Evolutionary conservation across 2,888 invertebrate genomes (phyloP), one percentile per base, ranked within the genome.

Genomic region (Eristalis tenax): DNA sequence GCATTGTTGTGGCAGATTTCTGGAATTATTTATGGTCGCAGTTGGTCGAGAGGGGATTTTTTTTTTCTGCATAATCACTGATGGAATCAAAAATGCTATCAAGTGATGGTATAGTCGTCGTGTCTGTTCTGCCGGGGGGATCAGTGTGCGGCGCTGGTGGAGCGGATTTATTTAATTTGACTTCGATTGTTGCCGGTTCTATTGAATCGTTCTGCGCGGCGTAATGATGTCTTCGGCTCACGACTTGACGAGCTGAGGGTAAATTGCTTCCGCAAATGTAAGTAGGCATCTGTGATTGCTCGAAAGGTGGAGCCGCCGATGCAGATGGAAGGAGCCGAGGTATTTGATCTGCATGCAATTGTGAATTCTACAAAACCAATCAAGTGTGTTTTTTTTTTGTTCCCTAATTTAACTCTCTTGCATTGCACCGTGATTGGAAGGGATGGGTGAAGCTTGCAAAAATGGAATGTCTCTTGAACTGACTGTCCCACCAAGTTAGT

Each of bases 41-140:
- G 74, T 74, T 69, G 63, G 50, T 35, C 57, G 38, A 40, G 32
- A 28, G 43, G 28, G 70, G 26, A 79, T 82, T 83, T 78, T 86
- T 38, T 38, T 38, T 38, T 13, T 10, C 13, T 83, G 86, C 86
- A 86, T 86, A 86, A 86, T 86, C 86, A 75, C 71, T 50, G 79
- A 76, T 64, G 66, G 68, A 64, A 73, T 83, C 76, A 68, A 28
- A 79, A 76, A 65, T 83, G 71, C 83, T 75, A 71, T 83, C 71
- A 66, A 75, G 73, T 79, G 75, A 71, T 57, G 69, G 61, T 69
- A 4, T 23, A 1, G 43, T 77, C 22, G 32, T 32, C 22, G 32
- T 32, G 73, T 63, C 74, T 68, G 73, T 26, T 8, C 8, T 50
- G 35, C 3, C 35, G 28, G 26, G 50, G 28, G 50, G 73, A 74